Evolutionary conservation across 2,113 vertebrate genomes (phyloP), one percentile per base, ranked within the genome.

Genomic region (Lepisosteus oculatus): DNA sequence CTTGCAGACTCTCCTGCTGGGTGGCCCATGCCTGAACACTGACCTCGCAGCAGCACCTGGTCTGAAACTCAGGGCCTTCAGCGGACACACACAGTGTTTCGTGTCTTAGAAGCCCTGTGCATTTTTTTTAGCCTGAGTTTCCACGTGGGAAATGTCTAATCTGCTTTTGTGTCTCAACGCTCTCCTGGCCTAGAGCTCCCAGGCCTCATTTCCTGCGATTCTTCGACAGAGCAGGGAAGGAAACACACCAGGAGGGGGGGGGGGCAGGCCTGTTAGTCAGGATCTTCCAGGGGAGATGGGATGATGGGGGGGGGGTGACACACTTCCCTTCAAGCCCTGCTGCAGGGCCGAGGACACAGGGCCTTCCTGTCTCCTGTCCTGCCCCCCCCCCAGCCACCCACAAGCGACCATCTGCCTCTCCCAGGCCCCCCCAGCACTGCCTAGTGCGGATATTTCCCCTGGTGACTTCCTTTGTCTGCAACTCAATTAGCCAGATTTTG

Each of bases 291-390:
- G 55, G 51, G 8, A 17, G 7, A n/a, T 65, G 44, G 8, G 54
- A 59, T 61, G 42, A 6, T 43, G 51, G 47, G 61, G 62, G 43
- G 14, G 44, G 44, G 72, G 43, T 63, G 43, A 69, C 73, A 76
- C 65, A n/a, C 70, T 78, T 74, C 63, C 72, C 13, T 67, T 73
- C 61, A 72, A 69, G 77, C 81, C 78, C 78, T 81, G 77, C 69
- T 75, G 70, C 69, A 51, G 72, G 57, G 55, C 61, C 54, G 59
- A 43, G 66, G 73, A 76, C 67, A 67, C 67, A 67, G 62, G 43
- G 77, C 29, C 65, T 59, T 70, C 45, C 14, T n/a, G 45, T 61
- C 44, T 70, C 43, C 65, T 11, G 76, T 41, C 29, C 29, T 1
- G 29, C 29, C 29, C 29, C 29, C 59, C 29, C 29, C 29, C 29